Base-by-base conservation (phyloP, 2,797 vertebrate genomes). In the Rachycentron canadum region DNA sequence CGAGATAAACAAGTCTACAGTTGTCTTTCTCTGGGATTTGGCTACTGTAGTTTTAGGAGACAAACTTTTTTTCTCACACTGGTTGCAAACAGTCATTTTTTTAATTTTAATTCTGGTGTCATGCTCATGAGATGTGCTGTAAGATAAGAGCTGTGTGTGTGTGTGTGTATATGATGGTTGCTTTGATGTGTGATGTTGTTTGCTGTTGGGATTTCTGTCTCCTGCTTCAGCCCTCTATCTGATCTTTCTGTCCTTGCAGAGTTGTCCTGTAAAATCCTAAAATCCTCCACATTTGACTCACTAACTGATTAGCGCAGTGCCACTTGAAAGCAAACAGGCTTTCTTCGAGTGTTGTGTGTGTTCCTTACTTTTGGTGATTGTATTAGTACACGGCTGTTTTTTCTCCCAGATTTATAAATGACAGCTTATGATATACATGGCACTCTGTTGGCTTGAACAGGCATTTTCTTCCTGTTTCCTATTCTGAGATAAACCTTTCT, bases 91-190 rank as follows among this genome's bases (percentile, higher is more conserved):
- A 83, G 50, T 63, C 19, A 61, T 66, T 49, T 23, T 82, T 32
- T 64, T 72, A n/a, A n/a, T 72, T 66, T 78, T 52, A 64, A 57
- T 85, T 77, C 40, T 77, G 45, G 59, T 36, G 38, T 83, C 62
- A 43, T 69, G 59, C 78, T 88, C 72, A 69, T 70, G 45, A 90
- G 78, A 79, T 82, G 83, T 87, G 90, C 86, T 91, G 81, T 91
- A 89, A 82, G 81, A 90, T 86, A 90, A 62, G 60, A 83, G 78
- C 34, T 76, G 84, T 88, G 76, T 74, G 73, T 67, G 61, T 74
- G 62, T 45, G 32, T 59, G 68, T 72, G 40, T 69, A 73, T 73
- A 49, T 53, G 47, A 84, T 88, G 73, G 82, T 89, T 84, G 78
- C 52, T 67, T 88, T 88, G 66, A 62, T 45, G 82, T 72, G 78